Conservation (phyloP, 2,113 vertebrate species). For the Acrocephalus kingi region DNA sequence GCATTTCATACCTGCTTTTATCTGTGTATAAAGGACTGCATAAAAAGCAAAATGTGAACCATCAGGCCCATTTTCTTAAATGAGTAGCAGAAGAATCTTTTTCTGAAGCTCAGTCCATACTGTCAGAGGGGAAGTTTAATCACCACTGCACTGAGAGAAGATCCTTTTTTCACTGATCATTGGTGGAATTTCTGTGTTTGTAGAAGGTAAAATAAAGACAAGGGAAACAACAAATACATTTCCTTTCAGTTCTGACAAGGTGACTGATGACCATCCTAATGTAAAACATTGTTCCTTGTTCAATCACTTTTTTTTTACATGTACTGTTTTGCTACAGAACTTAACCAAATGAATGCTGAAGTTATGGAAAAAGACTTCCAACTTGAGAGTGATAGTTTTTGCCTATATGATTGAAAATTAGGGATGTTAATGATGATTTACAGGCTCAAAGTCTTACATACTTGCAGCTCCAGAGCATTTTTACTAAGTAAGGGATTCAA, state of each 20-base stretch:
- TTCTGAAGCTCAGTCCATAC: background rate
- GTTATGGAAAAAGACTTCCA: background rate
- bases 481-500: background rate
- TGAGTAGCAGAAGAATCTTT: background rate
- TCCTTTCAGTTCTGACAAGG: background rate
- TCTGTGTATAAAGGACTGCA: slow-evolving; percentile 7
- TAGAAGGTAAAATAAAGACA: background rate
- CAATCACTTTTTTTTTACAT: background rate
- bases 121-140: background rate
- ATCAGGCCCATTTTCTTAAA: slow-evolving; percentile 7
- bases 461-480: background rate
- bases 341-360: background rate
- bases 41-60: background rate
- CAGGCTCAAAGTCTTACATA: background rate
- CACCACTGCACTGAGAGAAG: background rate
- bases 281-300: background rate
- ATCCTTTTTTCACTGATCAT: background rate
- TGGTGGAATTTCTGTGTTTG: background rate
- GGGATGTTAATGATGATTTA: background rate
- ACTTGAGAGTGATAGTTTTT: background rate
- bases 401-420: background rate
- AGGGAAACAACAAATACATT: background rate
- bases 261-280: background rate
- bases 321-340: rapidly evolving
- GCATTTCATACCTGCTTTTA: slow-evolving; percentile 50